Evolutionary conservation across 2,888 invertebrate genomes (phyloP).

Genomic region (Spodoptera picta): DNA sequence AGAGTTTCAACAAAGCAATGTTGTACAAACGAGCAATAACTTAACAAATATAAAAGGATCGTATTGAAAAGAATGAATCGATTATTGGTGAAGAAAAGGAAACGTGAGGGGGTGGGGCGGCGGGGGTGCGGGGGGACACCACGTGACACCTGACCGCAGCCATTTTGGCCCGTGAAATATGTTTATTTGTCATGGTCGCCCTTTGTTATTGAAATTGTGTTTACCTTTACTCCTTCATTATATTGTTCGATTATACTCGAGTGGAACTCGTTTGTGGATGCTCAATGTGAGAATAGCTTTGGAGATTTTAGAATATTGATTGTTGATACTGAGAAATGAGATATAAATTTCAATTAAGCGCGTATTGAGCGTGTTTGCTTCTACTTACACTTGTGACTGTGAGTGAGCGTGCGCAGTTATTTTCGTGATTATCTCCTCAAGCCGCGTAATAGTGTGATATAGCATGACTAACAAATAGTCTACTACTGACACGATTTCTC

Average conservation of each 20-base stretch:
- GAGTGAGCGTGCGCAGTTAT: constrained; percentile 73
- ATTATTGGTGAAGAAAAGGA: constrained; percentile 82
- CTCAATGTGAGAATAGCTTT: constrained; percentile 83
- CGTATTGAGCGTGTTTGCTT: constrained; percentile 80
- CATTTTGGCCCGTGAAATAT: constrained; percentile 88
- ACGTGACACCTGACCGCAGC: constrained; percentile 88
- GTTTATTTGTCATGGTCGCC: constrained; percentile 88
- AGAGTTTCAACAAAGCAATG: constrained; percentile 45
- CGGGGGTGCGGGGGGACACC: constrained; percentile 67
- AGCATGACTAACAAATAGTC: constrained; percentile 63
- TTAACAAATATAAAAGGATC: constrained; percentile 75
- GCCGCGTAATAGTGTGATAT: constrained; percentile 63
- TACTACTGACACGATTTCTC: constrained; percentile 71
- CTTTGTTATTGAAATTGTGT: constrained; percentile 89
- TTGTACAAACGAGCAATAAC: constrained; percentile 52
- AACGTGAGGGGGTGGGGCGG: constrained; percentile 56
- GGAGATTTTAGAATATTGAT: constrained; percentile 88
- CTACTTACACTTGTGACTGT: constrained; percentile 60
- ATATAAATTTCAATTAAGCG: constrained; percentile 88
- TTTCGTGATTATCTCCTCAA: constrained; percentile 81
- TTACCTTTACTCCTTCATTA: constrained; percentile 88
- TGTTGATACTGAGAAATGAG: constrained; percentile 88
- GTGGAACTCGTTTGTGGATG: constrained; percentile 85
- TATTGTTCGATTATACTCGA: constrained; percentile 87
- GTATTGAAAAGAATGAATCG: constrained; percentile 83